Base-by-base conservation (phyloP, 2,888 invertebrate genomes). In the Yponomeuta plumbellus region DNA sequence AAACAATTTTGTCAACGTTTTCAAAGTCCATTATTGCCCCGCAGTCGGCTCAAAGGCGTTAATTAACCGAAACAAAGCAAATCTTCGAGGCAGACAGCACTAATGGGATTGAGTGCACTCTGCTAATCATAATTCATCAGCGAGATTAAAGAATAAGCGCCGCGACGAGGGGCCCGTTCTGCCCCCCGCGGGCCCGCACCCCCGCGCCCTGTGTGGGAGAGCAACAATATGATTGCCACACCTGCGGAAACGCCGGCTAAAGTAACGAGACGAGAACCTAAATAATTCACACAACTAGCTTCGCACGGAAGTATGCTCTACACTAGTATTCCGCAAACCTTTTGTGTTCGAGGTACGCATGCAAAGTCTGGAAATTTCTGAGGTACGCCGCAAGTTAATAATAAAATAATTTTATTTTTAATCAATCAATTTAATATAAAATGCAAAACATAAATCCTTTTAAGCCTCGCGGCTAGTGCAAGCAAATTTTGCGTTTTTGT, bases 101-200 rank as follows among this genome's bases (percentile, higher is more conserved):
- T 88, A 89, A 88, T 86, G 84, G 83, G 80, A 86, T 87, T 88
- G 86, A 89, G 88, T 89, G 89, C 90, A 90, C 89, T 89, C 81
- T 75, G 88, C 88, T 89, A 89, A 91, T 90, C 88, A 89, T 90
- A 91, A 89, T 90, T 90, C 90, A 91, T 90, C 89, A 88, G 88
- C 84, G 78, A 89, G 90, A 91, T 91, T 90, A 90, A 89, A 89
- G 89, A 90, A 89, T 86, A 85, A 87, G 81, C 80, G 81, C 72
- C 75, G 80, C 78, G 80, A 77, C 78, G 79, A 76, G 83, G 81
- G 80, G 76, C 77, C 72, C 70, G 68, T 67, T 65, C 66, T 67
- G 66, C 69, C 68, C 57, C 68, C n/a, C 17, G n/a, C n/a, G 57
- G 26, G 61, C 66, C 67, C 68, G 66, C 68, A 61, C 65, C 62